Percentiles rank a stretch among this genome's conserved stretches.
Conservation (phyloP, 2,888 invertebrate species). For the Thymelicus sylvestris region DNA sequence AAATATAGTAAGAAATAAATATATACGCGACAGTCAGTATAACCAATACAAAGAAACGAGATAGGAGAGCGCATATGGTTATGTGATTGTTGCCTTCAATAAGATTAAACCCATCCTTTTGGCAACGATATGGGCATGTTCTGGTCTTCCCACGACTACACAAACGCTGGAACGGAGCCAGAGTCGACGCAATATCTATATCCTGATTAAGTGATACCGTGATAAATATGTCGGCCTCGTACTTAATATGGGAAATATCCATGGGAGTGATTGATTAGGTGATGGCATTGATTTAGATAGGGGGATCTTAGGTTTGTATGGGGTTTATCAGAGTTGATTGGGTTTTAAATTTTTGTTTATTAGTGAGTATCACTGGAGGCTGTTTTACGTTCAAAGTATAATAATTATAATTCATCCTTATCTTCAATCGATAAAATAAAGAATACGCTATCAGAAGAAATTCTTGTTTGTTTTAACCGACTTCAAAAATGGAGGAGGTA, state of each 20-base stretch:
- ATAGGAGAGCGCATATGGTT: background rate
- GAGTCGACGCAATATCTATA: conserved; percentile 10
- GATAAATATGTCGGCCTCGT: conserved; percentile 13
- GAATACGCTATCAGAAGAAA: too few species aligned
- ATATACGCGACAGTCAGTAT: background rate
- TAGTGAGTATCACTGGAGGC: too few species aligned
- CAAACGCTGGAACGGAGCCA: background rate
- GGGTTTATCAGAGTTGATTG: too few species aligned
- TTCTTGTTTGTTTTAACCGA: too few species aligned
- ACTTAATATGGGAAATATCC: conserved; percentile 10
- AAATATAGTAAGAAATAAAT: background rate
- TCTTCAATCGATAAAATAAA: too few species aligned
- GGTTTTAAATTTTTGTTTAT: too few species aligned
- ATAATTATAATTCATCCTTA: too few species aligned
- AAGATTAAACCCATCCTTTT: conserved; percentile 30
- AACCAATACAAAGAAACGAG: background rate
- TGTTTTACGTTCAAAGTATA: too few species aligned
- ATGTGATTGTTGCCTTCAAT: conserved; percentile 29
- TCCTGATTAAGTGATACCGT: conserved; percentile 35
- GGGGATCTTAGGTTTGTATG: too few species aligned
- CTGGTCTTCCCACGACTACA: conserved; percentile 8
- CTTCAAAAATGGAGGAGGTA: too few species aligned
- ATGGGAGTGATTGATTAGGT: background rate
- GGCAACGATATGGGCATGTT: conserved; percentile 23
- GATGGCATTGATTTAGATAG: background rate